These are phyloP conservation scores for Temnothorax unifasciatus DNA, from an alignment of 2,888 invertebrate genomes.

Conservation along the genomic window DNA sequence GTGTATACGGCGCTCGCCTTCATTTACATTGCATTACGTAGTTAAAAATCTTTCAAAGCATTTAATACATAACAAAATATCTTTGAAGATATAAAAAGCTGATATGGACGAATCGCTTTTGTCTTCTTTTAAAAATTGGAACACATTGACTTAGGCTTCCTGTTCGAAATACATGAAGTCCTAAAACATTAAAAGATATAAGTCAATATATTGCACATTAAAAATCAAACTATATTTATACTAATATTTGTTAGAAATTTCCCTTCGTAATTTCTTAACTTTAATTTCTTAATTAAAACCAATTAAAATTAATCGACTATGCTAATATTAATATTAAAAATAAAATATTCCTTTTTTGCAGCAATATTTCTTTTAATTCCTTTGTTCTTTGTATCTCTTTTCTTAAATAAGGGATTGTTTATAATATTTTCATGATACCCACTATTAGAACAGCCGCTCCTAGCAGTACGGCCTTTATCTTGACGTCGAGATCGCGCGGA, in stretches of 20 bases:
- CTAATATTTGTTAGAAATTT: no score
- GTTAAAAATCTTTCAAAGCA: not conserved
- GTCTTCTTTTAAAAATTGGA: slow-evolving; percentile 19
- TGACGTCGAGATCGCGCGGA: slow-evolving; percentile 95
- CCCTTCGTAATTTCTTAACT: no score
- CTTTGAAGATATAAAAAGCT: not conserved
- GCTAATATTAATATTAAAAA: no score
- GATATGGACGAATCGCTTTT: not conserved
- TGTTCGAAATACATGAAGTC: slow-evolving; percentile 88
- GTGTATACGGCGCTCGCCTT: not conserved
- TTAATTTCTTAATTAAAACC: no score
- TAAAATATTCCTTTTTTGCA: no score
- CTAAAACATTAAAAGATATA: no score
- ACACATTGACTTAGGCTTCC: not conserved
- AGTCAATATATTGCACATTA: no score
- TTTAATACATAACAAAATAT: not conserved
- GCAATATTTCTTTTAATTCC: no score
- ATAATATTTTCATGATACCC: slow-evolving; percentile 84
- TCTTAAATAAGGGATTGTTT: no score
- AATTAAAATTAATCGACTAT: no score
- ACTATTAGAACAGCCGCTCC: slow-evolving; percentile 94
- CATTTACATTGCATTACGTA: not conserved
- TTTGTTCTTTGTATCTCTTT: no score
- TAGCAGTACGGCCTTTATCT: slow-evolving; percentile 93
- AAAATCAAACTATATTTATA: no score